Evolutionary conservation across 2,888 invertebrate species (phyloP), one percentile per base, ranked within the genome.

Genomic region (Julus scanicus): DNA sequence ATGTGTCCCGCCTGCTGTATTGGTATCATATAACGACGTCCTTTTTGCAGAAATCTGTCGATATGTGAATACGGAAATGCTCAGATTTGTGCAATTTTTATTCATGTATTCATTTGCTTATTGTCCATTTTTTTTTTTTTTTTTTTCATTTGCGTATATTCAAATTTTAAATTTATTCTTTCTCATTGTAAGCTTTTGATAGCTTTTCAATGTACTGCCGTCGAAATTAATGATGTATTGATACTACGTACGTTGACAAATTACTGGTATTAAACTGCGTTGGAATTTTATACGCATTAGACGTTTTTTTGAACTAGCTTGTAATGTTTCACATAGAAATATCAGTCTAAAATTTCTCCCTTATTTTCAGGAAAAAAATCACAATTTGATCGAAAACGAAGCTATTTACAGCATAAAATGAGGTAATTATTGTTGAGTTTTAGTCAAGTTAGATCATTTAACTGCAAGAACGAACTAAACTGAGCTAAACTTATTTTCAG

Each of bases 11-110:
- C 29, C 80, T 37, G 80, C 80, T 80, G 13, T 80, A 80, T 29
- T 13, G 71, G 80, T 80, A 29, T 80, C 20, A 29, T 29, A 80
- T 80, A 37, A 37, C 80, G 29, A 37, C 37, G 37, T 37, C 37
- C 80, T 29, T 80, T 80, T 80, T 37, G 44, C 44, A 9, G 80
- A 80, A 53, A 80, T 80, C 29, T 29, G 37, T 80, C 29, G 37
- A 37, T 37, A 80, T 80, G 20, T 80, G 80, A 80, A 80, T 37
- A 37, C 37, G 20, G 80, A 80, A 80, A 80, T 80, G 80, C 80
- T 80, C 80, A 80, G 80, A 80, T 80, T 37, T 80, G 80, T 80
- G 80, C 80, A 80, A 80, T 80, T 80, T 80, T 80, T 80, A 80
- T 80, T 80, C 80, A 37, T 13, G 80, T 80, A 37, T 80, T 80